A percentile compares a stretch with the other conserved stretches of the same genome.
phyloP scores from a whole-genome alignment of 2,888 invertebrate species.

The Odontocolon sp. region DNA sequence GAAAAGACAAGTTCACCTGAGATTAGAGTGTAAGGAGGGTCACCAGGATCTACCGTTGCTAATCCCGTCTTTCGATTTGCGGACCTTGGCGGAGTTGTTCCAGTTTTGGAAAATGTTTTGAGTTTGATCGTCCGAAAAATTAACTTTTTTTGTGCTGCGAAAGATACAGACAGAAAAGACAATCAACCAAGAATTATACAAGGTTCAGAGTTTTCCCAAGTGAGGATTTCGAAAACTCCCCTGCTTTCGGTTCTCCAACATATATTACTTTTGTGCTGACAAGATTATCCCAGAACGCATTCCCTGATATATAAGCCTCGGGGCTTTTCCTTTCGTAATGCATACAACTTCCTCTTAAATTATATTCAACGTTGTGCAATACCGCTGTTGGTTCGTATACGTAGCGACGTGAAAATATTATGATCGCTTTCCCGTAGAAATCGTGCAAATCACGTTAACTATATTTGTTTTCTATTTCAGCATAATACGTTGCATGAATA shows the following conservation, averaged over 20 bases:
- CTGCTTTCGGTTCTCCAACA: conserved; percentile 5
- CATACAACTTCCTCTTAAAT: neutral
- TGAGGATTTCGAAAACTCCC: conserved; percentile 16
- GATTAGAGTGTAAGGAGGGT: too few species aligned
- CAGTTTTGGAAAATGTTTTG: too few species aligned
- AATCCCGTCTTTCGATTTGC: too few species aligned
- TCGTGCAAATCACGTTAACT: neutral
- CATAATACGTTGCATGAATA: neutral
- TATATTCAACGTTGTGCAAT: neutral
- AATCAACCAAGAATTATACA: conserved; percentile 3
- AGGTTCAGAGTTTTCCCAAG: conserved; percentile 19
- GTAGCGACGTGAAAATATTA: conserved; percentile 24
- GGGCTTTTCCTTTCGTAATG: neutral
- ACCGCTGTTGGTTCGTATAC: conserved; percentile 1
- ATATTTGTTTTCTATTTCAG: too few species aligned
- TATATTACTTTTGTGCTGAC: conserved; percentile 29
- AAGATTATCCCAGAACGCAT: conserved; percentile 34
- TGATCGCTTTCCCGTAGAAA: conserved; percentile 5
- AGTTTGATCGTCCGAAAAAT: too few species aligned
- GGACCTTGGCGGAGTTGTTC: too few species aligned
- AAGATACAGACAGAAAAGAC: conserved; percentile 4
- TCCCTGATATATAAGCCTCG: conserved; percentile 10
- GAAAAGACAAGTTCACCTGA: too few species aligned
- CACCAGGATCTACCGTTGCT: too few species aligned
- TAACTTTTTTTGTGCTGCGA: too few species aligned